A percentile compares a stretch with the other conserved stretches of the same genome.
Conservation (phyloP, 1,140 invertebrate genomes). For the Propsilocerus akamusi region DNA sequence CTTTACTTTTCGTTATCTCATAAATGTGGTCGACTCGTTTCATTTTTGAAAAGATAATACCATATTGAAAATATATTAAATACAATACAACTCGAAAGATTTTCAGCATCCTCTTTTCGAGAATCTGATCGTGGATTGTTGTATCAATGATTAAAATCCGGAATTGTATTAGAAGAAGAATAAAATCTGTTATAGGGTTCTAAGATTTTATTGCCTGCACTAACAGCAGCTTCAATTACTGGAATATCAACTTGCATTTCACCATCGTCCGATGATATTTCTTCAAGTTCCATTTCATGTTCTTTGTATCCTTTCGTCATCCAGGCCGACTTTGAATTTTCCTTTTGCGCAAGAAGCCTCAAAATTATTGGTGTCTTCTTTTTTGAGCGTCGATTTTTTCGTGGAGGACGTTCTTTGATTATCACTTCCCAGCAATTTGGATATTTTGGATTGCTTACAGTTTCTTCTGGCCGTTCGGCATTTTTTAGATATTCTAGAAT, state of each 20-base stretch:
- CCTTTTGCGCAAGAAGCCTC: not conserved
- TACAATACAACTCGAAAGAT: too few species aligned
- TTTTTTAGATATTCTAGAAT: not conserved
- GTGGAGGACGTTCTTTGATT: not conserved
- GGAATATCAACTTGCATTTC: not conserved
- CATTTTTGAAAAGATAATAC: too few species aligned
- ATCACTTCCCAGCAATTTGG: not conserved
- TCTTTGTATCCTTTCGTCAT: not conserved
- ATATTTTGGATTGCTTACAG: not conserved
- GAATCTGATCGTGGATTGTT: too few species aligned
- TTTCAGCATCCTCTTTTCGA: too few species aligned
- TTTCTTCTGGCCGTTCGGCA: not conserved
- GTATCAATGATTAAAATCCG: not conserved
- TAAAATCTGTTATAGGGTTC: not conserved
- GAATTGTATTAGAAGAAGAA: not conserved
- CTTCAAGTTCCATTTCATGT: not conserved
- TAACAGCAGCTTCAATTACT: not conserved
- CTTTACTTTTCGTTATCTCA: too few species aligned
- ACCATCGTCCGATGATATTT: not conserved
- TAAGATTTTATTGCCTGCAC: not conserved
- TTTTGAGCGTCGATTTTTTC: not conserved
- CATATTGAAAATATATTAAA: too few species aligned
- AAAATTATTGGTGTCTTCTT: not conserved
- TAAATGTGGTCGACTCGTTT: too few species aligned
- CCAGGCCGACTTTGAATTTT: conserved; percentile 4